Evolutionary conservation across 2,113 vertebrate genomes (phyloP), one percentile per base, ranked within the genome.

Genomic region (Vimba vimba): DNA sequence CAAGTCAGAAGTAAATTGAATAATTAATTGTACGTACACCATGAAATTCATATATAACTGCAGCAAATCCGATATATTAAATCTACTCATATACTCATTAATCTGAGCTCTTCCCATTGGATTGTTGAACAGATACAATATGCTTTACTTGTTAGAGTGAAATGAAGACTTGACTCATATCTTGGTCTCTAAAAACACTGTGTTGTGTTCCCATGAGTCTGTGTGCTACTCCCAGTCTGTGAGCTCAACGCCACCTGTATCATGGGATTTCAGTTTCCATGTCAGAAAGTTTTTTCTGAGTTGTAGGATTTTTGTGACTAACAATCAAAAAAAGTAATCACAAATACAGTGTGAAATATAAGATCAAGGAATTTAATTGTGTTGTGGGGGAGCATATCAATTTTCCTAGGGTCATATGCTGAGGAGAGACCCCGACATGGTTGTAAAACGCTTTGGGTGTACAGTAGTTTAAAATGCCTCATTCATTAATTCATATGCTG

Each of bases 151-250:
- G 27, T 36, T 59, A n/a, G 30, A 36, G 4, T 77, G 25, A 15
- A 52, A 64, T 77, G 25, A 77, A 30, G 2, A 27, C 13, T 27
- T 30, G n/a, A 50, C 23, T 50, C 11, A 23, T 45, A 30, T 62
- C 15, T 47, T 64, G 25, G 57, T 27, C 25, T 77, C 57, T 62
- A 77, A 33, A 64, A 84, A 66, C 8, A 87, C 55, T 19, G 25
- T 19, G 25, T 52, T 77, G 19, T 50, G 36, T 66, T 85, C 83
- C 73, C 83, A 77, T 45, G 83, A 77, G 83, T 59, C 47, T 10
- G 12, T 77, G 17, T 60, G 9, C 64, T 52, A 69, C n/a, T 81
- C 45, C 66, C 33, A 55, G 33, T 33, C 33, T 33, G 33, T 33
- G 64, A 33, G 47, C 17, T 82, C n/a, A 12, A 50, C 0, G 6